Percentiles rank a stretch among this genome's conserved stretches.
Conservation (phyloP, 2,797 vertebrate genomes). For the Tenualosa thibaudeaui region DNA sequence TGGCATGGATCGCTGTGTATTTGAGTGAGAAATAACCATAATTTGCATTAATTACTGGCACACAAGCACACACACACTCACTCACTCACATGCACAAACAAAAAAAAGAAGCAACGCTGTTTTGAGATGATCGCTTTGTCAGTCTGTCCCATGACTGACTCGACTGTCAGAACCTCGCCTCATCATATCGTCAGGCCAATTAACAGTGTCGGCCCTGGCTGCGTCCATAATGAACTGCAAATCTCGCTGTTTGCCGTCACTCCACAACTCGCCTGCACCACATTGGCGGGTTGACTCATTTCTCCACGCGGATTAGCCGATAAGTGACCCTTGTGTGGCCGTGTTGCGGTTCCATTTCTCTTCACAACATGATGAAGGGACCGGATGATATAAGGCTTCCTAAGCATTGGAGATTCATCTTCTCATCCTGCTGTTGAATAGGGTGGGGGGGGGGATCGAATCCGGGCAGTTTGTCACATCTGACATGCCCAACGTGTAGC, state of each 20-base stretch:
- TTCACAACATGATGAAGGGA: not conserved
- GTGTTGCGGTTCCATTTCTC: not conserved
- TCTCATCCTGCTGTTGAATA: not conserved
- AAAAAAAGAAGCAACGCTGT: not conserved
- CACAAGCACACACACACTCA: too few relatives aligned
- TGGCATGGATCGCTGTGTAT: conserved; percentile 34
- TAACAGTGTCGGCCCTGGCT: conserved; percentile 35
- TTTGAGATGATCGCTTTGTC: conserved; percentile 31
- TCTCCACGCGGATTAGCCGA: not conserved
- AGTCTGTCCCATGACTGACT: conserved; percentile 27
- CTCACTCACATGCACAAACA: not conserved
- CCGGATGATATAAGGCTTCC: not conserved
- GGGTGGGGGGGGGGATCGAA: not conserved
- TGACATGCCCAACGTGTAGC: not conserved
- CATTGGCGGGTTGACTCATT: not conserved
- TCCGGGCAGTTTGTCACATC: not conserved
- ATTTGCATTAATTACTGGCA: conserved; percentile 39
- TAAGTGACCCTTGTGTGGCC: not conserved
- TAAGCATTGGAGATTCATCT: not conserved
- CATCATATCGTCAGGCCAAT: conserved; percentile 38
- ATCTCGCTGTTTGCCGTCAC: conserved; percentile 43
- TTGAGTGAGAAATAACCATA: conserved; percentile 33
- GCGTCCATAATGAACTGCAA: conserved; percentile 47
- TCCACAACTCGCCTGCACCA: not conserved
- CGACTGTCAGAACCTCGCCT: conserved; percentile 31